Base-by-base conservation (phyloP, 2,113 vertebrate genomes). In the Anolis carolinensis region DNA sequence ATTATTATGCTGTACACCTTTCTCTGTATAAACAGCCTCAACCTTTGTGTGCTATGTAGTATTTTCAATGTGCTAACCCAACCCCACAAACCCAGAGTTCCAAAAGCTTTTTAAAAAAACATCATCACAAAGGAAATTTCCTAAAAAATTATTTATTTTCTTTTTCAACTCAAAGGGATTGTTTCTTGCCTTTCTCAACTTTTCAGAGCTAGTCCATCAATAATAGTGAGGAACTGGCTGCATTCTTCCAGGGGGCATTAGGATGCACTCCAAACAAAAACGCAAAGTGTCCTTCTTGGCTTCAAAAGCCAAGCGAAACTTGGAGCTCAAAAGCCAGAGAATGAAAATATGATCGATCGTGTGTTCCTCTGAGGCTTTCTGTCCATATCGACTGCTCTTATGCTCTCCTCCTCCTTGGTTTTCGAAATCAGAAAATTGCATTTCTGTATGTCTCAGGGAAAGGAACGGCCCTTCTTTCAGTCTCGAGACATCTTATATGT, bases 241-340 rank as follows among this genome's bases (percentile, higher is more conserved):
- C 36, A 4, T 32, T 44, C 0, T 16, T 44, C 73, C 52, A 13
- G 39, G 0, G n/a, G 14, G 70, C 7, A 21, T 78, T n/a, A 36
- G 27, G 74, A 4, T 36, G 27, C 3, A 36, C 71, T 44, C 3
- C 63, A 52, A 59, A 25, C 30, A 18, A 71, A 70, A 7, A 48
- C 20, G 0, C 21, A 0, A 1, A 52, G 32, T 10, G 72, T 30
- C 48, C 67, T 52, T 16, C 1, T 67, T 72, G 90, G 50, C 36
- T 81, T 83, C 85, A 83, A 71, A 65, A 74, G 80, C 14, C 78
- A 27, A 14, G 25, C 73, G 27, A 62, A 79, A 67, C 3, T 55
- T 36, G 34, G 55, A 83, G 82, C 84, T 83, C 25, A 72, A 34
- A 86, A 68, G 14, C 73, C 30, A 62, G 34, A 55, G 65, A 79